Evolutionary conservation across 2,888 invertebrate genomes (phyloP).

Genomic region (Trachelus iudaicus): DNA sequence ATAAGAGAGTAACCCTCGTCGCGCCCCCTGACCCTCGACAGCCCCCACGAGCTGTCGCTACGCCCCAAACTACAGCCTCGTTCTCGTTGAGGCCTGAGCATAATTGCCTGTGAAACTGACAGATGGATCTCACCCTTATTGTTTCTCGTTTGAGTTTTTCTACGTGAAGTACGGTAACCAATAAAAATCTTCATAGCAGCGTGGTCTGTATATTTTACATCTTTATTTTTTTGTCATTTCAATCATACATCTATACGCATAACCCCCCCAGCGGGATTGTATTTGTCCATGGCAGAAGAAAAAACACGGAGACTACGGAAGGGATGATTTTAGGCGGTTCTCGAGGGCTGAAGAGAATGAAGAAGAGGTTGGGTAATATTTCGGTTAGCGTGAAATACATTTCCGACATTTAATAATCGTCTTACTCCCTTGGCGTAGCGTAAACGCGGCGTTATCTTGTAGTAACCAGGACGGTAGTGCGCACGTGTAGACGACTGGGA

Average conservation of each 20-base stretch:
- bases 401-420: constrained; percentile 33
- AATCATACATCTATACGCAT: neutral
- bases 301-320: neutral
- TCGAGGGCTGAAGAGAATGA: neutral
- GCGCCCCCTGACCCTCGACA: constrained; percentile 25
- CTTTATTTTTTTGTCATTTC: neutral
- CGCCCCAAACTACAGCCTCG: neutral
- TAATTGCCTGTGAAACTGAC: constrained; percentile 64
- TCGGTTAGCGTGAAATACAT: constrained; percentile 28
- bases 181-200: neutral
- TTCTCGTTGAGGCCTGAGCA: constrained; percentile 29
- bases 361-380: neutral
- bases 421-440: constrained; percentile 38
- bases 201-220: neutral
- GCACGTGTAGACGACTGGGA: neutral
- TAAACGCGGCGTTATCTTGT: constrained; percentile 37
- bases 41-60: constrained; percentile 3
- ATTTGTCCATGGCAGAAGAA: neutral
- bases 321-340: neutral
- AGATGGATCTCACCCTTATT: constrained; percentile 58
- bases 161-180: neutral
- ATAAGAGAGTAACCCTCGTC: constrained; percentile 67
- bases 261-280: neutral
- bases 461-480: neutral
- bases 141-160: constrained; percentile 36